Percentiles rank a stretch among this genome's conserved stretches.
Evolutionary conservation across 2,888 invertebrate species (phyloP).

Genomic region (Argyresthia albistria): DNA sequence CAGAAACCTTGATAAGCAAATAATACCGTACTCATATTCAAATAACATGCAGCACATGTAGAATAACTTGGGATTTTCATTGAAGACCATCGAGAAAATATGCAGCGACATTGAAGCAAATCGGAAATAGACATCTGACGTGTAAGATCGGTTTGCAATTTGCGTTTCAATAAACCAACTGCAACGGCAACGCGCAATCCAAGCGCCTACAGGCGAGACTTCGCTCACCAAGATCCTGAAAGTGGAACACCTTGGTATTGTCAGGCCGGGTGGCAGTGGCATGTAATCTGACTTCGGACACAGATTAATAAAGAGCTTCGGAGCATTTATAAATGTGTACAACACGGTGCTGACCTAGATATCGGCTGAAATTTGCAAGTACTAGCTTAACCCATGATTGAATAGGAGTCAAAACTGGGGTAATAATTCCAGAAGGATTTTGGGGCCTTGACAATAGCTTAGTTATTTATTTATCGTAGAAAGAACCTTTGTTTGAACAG

Average conservation of each 20-base stretch:
- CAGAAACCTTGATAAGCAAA: not conserved
- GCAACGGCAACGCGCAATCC: slow-evolving; percentile 23
- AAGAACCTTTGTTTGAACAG: too few relatives aligned
- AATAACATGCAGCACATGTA: not conserved
- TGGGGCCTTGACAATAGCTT: too few relatives aligned
- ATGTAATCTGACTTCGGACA: slow-evolving; percentile 36
- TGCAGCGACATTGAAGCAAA: not conserved
- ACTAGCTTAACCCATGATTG: not conserved
- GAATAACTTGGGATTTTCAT: not conserved
- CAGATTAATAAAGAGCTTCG: too few relatives aligned
- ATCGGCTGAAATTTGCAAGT: slow-evolving; percentile 11
- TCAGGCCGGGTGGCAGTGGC: slow-evolving; percentile 39
- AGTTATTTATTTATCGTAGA: too few relatives aligned
- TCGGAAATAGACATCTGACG: not conserved
- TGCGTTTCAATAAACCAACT: slow-evolving; percentile 24
- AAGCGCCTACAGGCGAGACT: too few relatives aligned
- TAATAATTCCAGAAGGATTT: too few relatives aligned
- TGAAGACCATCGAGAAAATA: not conserved
- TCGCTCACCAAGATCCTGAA: slow-evolving; percentile 35
- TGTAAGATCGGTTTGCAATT: slow-evolving; percentile 19
- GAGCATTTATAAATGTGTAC: slow-evolving; percentile 41
- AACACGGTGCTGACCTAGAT: slow-evolving; percentile 9
- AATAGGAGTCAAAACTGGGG: not conserved
- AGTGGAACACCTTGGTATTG: slow-evolving; percentile 66
- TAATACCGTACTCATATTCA: not conserved